These are phyloP conservation scores for Athalia cordata DNA, from an alignment of 2,888 invertebrate genomes.

Conservation along the genomic window DNA sequence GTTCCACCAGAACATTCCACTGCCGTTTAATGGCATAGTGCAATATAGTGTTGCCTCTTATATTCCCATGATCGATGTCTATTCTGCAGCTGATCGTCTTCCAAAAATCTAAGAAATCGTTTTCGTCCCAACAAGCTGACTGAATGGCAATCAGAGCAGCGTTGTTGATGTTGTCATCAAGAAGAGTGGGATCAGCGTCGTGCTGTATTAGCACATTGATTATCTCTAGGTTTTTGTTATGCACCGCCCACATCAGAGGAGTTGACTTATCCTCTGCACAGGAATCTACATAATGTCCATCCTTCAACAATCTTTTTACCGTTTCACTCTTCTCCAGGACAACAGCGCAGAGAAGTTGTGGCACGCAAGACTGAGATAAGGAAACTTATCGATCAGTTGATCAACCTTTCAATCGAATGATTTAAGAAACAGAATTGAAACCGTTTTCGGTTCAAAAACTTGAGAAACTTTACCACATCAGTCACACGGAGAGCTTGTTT, in stretches of 20 bases:
- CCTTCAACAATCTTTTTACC: slow-evolving; percentile 64
- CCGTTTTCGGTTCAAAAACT: too few species aligned
- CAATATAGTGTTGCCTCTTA: slow-evolving; percentile 69
- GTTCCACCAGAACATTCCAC: slow-evolving; percentile 68
- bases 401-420: too few species aligned
- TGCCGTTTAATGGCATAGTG: slow-evolving; percentile 71
- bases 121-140: slow-evolving; percentile 70
- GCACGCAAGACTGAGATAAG: slow-evolving; percentile 48
- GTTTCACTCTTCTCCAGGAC: slow-evolving; percentile 67
- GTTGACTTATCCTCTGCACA: slow-evolving; percentile 64
- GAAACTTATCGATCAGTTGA: too few species aligned
- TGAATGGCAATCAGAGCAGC: slow-evolving; percentile 69
- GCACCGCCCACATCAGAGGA: slow-evolving; percentile 71
- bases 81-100: slow-evolving; percentile 60
- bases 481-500: slow-evolving; percentile 63
- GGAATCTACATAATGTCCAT: slow-evolving; percentile 61
- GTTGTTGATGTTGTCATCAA: slow-evolving; percentile 68
- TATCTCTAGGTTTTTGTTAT: slow-evolving; percentile 69
- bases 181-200: slow-evolving; percentile 68
- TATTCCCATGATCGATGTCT: slow-evolving; percentile 68
- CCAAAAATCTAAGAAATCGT: slow-evolving; percentile 70
- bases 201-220: slow-evolving; percentile 67
- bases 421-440: too few species aligned
- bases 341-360: slow-evolving; percentile 65
- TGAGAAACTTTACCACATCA: slow-evolving; percentile 64